Percentiles rank a stretch among this genome's conserved stretches.
These are phyloP conservation scores for Bergia puertoricense DNA, from an alignment of 92 coral and sea anemone species.

Conservation along the genomic window DNA sequence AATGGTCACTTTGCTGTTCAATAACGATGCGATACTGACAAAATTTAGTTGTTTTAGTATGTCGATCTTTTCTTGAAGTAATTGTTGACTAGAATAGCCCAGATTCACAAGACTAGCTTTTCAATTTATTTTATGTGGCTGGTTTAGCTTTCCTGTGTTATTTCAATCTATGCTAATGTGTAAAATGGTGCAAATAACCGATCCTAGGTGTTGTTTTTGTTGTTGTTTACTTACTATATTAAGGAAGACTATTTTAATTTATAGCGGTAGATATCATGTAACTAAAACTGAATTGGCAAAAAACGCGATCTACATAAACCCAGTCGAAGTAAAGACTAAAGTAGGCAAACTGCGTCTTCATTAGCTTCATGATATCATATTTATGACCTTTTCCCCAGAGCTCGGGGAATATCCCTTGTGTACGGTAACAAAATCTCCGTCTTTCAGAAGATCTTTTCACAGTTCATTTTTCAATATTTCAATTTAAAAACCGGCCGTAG, in stretches of 20 bases:
- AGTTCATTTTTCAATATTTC: too few species aligned
- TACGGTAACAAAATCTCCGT: neutral
- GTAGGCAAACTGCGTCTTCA: neutral
- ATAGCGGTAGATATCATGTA: too few species aligned
- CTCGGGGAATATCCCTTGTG: neutral
- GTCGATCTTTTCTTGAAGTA: neutral
- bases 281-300: neutral
- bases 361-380: neutral
- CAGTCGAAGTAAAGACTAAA: neutral
- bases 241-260: too few species aligned
- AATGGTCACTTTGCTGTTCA: too few species aligned
- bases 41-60: neutral
- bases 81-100: neutral
- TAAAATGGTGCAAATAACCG: too few species aligned
- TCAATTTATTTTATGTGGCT: neutral
- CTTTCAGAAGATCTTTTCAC: slow-evolving; percentile 2
- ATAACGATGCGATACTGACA: neutral
- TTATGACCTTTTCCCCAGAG: neutral
- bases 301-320: too few species aligned
- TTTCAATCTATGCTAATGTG: neutral
- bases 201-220: too few species aligned
- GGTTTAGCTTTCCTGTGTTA: neutral
- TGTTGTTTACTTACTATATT: neutral
- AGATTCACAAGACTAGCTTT: neutral
- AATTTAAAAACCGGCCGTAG: neutral